Conservation (phyloP, 2,113 vertebrate genomes). For the Mesembrinibis cayennensis region DNA sequence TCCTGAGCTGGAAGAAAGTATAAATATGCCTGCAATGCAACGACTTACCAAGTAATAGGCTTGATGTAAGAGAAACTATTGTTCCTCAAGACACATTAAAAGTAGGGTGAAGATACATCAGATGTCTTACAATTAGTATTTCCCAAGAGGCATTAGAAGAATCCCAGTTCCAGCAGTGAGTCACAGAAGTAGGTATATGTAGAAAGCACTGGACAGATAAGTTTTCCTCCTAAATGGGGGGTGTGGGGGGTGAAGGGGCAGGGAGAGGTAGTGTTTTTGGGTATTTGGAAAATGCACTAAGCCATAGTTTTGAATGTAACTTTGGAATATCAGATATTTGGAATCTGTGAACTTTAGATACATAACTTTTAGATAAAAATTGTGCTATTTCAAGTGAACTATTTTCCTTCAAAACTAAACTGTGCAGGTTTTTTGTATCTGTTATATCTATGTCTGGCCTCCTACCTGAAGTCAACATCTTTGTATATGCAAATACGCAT, state of each 20-base stretch:
- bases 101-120: background rate
- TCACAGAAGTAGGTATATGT: background rate
- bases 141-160: background rate
- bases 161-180: background rate
- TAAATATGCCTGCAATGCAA: background rate
- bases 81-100: background rate
- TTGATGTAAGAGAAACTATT: rapidly evolving
- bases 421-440: background rate
- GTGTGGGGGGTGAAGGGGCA: background rate
- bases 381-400: background rate
- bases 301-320: background rate
- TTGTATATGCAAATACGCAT: background rate
- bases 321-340: background rate
- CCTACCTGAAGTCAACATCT: background rate
- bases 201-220: background rate
- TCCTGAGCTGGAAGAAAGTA: background rate
- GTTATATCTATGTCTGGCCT: background rate
- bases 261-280: background rate
- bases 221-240: background rate
- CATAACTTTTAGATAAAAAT: background rate
- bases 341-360: background rate
- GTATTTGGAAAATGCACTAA: background rate
- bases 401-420: background rate
- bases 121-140: background rate
- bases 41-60: rapidly evolving